These are phyloP conservation scores for Sebastes alutus DNA, from an alignment of 2,797 vertebrate species.

Conservation along the genomic window DNA sequence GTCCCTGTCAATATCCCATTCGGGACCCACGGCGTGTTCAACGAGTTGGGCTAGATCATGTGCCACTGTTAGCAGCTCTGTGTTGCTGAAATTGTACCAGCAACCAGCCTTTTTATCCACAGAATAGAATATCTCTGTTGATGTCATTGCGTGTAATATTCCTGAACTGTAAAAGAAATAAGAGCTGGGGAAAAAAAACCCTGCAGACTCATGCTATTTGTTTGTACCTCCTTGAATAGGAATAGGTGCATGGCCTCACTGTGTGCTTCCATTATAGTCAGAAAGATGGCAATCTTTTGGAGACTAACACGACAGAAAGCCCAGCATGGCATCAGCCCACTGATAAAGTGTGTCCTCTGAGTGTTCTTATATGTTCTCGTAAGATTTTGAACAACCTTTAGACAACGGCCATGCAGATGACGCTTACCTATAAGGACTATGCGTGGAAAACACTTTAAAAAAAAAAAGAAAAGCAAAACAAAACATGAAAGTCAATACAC, in stretches of 20 bases:
- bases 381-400: constrained; percentile 22
- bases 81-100: constrained; percentile 31
- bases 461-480: constrained; percentile 1
- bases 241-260: constrained; percentile 37
- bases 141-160: constrained; percentile 25
- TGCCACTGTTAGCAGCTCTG: constrained; percentile 16
- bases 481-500: constrained; percentile 47
- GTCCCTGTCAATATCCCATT: constrained; percentile 89
- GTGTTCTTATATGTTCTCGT: constrained; percentile 26
- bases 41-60: constrained; percentile 60
- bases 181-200: constrained; percentile 21
- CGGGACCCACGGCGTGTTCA: constrained; percentile 91
- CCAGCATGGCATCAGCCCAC: constrained; percentile 24
- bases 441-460: constrained; percentile 3
- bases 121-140: constrained; percentile 30
- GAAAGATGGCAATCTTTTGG: constrained; percentile 46
- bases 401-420: background rate
- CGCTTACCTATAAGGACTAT: constrained; percentile 18
- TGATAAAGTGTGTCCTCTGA: constrained; percentile 50
- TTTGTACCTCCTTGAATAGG: constrained; percentile 29
- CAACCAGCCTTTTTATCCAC: constrained; percentile 30
- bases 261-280: constrained; percentile 29
- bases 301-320: constrained; percentile 53
- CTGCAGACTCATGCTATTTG: constrained; percentile 40
- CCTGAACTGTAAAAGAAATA: constrained; percentile 33